Evolutionary conservation across 2,888 invertebrate species (phyloP).

Genomic region (Petrophora chlorosata): DNA sequence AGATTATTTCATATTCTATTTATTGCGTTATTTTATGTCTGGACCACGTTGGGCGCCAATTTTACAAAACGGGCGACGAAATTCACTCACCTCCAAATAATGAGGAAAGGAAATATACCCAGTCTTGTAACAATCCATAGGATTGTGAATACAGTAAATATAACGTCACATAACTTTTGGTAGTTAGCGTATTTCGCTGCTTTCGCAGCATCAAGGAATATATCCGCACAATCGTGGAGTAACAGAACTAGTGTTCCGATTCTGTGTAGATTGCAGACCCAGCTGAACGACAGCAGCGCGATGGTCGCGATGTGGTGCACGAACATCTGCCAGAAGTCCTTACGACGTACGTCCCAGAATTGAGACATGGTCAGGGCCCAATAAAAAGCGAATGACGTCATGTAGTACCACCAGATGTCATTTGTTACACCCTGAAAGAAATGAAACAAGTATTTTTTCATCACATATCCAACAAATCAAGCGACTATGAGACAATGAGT

Average conservation of each 20-base stretch:
- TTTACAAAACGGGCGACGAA: constrained; percentile 2
- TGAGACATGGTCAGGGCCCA: constrained; percentile 97
- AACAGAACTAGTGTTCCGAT: constrained; percentile 95
- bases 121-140: constrained; percentile 96
- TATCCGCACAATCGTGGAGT: constrained; percentile 95
- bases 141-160: constrained; percentile 95
- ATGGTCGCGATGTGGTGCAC: constrained; percentile 98
- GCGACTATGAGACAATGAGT: too few species aligned
- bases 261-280: constrained; percentile 96
- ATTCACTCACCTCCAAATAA: constrained; percentile 88
- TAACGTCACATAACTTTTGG: constrained; percentile 92
- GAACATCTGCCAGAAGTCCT: constrained; percentile 99
- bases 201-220: constrained; percentile 96
- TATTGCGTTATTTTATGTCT: not conserved
- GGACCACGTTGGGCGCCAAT: constrained; percentile 20
- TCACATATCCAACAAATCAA: too few species aligned
- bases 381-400: constrained; percentile 97
- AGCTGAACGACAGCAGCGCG: constrained; percentile 94
- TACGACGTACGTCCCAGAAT: constrained; percentile 96
- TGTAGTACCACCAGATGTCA: constrained; percentile 98
- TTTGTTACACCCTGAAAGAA: constrained; percentile 87
- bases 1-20: too few species aligned
- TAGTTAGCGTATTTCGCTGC: constrained; percentile 96
- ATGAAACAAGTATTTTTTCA: not conserved
- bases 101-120: constrained; percentile 94